Percentiles rank a stretch among this genome's conserved stretches.
These are phyloP conservation scores for Vanessa tameamea DNA, from an alignment of 1,140 invertebrate species.

Conservation along the genomic window DNA sequence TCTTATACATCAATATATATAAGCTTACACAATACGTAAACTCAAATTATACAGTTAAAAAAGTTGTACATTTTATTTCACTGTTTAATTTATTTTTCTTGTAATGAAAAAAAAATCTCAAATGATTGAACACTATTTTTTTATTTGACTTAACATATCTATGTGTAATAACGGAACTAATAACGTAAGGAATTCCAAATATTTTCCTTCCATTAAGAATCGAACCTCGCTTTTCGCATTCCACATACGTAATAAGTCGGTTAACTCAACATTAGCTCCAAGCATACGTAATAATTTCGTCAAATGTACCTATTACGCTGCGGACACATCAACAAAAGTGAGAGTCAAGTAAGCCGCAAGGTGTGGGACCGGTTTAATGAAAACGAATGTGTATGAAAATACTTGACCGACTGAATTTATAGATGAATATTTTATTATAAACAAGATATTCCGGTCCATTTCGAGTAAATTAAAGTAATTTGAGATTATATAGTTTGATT, in stretches of 20 bases:
- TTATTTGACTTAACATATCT: too few relatives aligned
- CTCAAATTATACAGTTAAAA: too few relatives aligned
- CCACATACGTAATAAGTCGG: slow-evolving; percentile 8
- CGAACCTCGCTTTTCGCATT: slow-evolving; percentile 1
- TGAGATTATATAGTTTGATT: too few relatives aligned
- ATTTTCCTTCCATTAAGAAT: slow-evolving; percentile 9
- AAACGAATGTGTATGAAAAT: slow-evolving; percentile 33
- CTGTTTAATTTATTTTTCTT: too few relatives aligned
- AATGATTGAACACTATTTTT: too few relatives aligned
- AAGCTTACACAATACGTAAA: too few relatives aligned
- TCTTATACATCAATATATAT: too few relatives aligned
- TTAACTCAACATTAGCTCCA: slow-evolving; percentile 13
- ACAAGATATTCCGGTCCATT: not conserved
- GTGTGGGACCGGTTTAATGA: slow-evolving; percentile 35
- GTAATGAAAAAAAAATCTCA: too few relatives aligned
- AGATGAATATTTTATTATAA: not conserved
- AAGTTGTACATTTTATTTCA: too few relatives aligned
- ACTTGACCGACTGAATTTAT: slow-evolving; percentile 5
- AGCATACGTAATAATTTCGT: slow-evolving; percentile 19
- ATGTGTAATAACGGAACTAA: not conserved
- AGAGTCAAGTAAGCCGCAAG: slow-evolving; percentile 29
- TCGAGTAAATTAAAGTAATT: not conserved
- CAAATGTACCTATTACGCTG: slow-evolving; percentile 4
- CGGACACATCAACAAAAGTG: slow-evolving; percentile 28
- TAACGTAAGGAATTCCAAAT: not conserved